Conservation (phyloP, 2,113 vertebrate genomes). For the Bubo bubo region DNA sequence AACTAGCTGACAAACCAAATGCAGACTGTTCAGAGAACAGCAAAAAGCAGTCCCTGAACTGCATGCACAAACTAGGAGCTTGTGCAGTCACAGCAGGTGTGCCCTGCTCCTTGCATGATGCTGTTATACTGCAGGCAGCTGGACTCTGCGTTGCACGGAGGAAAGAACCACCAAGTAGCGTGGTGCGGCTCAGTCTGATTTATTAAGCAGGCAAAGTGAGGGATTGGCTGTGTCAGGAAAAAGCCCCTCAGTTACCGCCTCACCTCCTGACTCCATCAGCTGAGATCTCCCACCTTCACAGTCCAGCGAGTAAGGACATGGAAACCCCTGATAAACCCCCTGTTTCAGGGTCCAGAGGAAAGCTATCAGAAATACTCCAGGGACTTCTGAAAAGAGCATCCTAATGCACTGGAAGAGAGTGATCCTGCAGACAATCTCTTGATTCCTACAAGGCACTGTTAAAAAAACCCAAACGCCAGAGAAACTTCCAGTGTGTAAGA, state of each 20-base stretch:
- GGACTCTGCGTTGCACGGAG: neutral
- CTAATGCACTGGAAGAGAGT: neutral
- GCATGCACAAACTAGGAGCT: neutral
- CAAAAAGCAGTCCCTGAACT: neutral
- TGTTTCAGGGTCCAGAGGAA: neutral
- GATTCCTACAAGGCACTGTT: neutral
- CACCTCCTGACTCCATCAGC: neutral
- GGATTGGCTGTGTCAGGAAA: neutral
- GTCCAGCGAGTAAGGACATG: neutral
- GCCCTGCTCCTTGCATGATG: rapidly evolving
- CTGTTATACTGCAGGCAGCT: neutral
- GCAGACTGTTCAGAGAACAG: too few species aligned
- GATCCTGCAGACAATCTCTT: neutral
- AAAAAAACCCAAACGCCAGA: neutral
- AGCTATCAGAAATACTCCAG: neutral
- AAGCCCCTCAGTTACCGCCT: neutral
- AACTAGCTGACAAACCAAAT: neutral
- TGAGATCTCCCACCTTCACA: neutral
- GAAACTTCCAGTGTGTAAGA: neutral
- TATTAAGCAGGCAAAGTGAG: neutral
- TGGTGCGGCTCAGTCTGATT: neutral
- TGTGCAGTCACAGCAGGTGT: neutral
- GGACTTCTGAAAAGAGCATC: neutral
- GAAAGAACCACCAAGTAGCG: rapidly evolving
- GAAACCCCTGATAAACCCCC: neutral